A percentile compares a stretch with the other conserved stretches of the same genome.
phyloP scores from a whole-genome alignment of 1,140 invertebrate species.

The Palaemon carinicauda region DNA sequence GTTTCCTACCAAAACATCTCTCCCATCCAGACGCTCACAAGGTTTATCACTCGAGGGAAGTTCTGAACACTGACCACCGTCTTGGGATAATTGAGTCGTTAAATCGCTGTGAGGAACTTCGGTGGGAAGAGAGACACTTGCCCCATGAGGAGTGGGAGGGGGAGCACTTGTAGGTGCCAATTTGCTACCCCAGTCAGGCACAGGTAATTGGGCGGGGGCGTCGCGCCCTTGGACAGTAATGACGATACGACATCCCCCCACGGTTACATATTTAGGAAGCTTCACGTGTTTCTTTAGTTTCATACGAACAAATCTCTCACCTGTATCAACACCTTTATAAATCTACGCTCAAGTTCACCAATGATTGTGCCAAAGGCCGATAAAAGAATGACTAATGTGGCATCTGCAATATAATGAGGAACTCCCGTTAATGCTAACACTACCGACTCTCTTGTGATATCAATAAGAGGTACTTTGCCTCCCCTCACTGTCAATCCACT shows the following conservation, averaged over 20 bases:
- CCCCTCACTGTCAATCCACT: conserved; percentile 62
- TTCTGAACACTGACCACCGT: conserved; percentile 45
- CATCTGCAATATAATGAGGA: conserved; percentile 63
- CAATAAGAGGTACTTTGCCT: conserved; percentile 61
- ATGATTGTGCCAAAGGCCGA: conserved; percentile 64
- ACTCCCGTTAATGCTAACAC: conserved; percentile 63
- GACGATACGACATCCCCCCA: conserved; percentile 62
- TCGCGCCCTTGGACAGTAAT: conserved; percentile 58
- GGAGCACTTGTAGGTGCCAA: neutral
- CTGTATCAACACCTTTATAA: conserved; percentile 66
- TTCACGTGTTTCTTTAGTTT: conserved; percentile 61
- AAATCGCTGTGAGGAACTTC: conserved; percentile 28
- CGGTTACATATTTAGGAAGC: conserved; percentile 61
- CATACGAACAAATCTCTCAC: conserved; percentile 64
- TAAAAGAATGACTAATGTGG: conserved; percentile 62
- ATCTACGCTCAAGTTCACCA: conserved; percentile 64
- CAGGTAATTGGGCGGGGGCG: conserved; percentile 48
- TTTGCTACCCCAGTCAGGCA: conserved; percentile 53
- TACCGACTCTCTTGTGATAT: conserved; percentile 62
- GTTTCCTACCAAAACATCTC: neutral
- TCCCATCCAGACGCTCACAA: conserved; percentile 40
- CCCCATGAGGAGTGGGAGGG: conserved; percentile 2
- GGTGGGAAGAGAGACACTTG: neutral
- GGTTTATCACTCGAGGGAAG: conserved; percentile 49
- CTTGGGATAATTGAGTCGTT: conserved; percentile 33